Evolutionary conservation across 2,888 invertebrate species (phyloP), one percentile per base, ranked within the genome.

Genomic region (Conus canariensis): DNA sequence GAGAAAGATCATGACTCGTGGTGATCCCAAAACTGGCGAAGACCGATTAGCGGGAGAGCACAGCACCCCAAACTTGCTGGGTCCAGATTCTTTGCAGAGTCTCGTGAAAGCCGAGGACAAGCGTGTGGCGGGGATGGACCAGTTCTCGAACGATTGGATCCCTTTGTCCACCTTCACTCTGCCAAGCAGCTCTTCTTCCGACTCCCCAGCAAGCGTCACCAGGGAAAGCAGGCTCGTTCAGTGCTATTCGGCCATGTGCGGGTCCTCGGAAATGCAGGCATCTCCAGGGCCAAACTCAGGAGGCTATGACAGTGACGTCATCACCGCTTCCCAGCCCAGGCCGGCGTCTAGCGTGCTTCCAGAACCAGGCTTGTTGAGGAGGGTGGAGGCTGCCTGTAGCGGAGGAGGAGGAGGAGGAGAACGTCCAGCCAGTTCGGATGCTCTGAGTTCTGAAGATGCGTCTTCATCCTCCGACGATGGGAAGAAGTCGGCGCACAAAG

Each of bases 401-500:
- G 64, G 64, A 14, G 64, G 64, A 64, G 16, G 30, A 30, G 86
- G 67, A n/a, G 86, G 12, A 12, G 45, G 74, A 9, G 86, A 30
- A 45, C 25, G 25, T 67, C n/a, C 30, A 14, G 60, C 60, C 16
- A 6, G 10, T 60, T 60, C 64, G 6, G 70, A 16, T 22, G 64
- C 70, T 19, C 60, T 67, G 67, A 67, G 86, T 7, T 56, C 67
- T 10, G 67, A 59, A 6, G 86, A 60, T 7, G 85, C 14, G 85
- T 12, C n/a, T 12, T 56, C 59, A 5, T 59, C 77, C 56, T 60
- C 56, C 12, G 56, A 22, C 9, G 58, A 58, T 5, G 89, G 85
- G 16, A 67, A 83, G 16, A 83, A 83, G 70, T n/a, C 85, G 9
- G 85, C 83, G 25, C 85, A 85, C 30, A 85, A 89, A 25, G 89